Percentiles rank a stretch among this genome's conserved stretches.
phyloP scores from a whole-genome alignment of 2,113 vertebrate genomes.

The Gymnorhina tibicen region DNA sequence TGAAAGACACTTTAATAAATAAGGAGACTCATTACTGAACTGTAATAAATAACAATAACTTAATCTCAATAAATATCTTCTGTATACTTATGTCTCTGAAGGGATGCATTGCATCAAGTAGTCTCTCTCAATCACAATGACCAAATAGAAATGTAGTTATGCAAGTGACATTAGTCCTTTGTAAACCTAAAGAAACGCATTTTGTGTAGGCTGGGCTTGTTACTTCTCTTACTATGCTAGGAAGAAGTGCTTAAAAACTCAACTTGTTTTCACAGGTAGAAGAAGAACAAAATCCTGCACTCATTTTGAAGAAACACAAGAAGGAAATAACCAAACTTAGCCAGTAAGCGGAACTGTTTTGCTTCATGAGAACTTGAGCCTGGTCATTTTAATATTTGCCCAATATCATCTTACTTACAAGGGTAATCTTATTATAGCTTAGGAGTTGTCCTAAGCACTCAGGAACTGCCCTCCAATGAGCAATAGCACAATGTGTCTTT shows the following conservation, averaged over 20 bases:
- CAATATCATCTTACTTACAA: neutral
- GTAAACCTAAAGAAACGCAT: constrained; percentile 71
- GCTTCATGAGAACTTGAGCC: neutral
- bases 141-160: constrained; percentile 73
- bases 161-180: constrained; percentile 72
- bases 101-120: constrained; percentile 85
- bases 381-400: neutral
- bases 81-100: constrained; percentile 85
- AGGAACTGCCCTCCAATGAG: neutral
- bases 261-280: constrained; percentile 34
- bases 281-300: neutral
- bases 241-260: constrained; percentile 70
- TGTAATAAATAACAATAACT: constrained; percentile 99
- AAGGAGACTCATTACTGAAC: constrained; percentile 86
- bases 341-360: neutral
- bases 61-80: constrained; percentile 99
- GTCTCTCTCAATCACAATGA: constrained; percentile 76
- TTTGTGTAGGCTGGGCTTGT: constrained; percentile 4
- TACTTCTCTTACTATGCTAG: constrained; percentile 29
- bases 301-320: neutral
- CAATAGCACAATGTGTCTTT: constrained; percentile 3
- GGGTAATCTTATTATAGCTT: neutral
- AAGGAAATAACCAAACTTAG: constrained; percentile 6
- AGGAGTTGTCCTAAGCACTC: neutral
- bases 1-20: constrained; percentile 87